Base-by-base conservation (phyloP, 1,140 invertebrate genomes). In the Diuraphis noxia region DNA sequence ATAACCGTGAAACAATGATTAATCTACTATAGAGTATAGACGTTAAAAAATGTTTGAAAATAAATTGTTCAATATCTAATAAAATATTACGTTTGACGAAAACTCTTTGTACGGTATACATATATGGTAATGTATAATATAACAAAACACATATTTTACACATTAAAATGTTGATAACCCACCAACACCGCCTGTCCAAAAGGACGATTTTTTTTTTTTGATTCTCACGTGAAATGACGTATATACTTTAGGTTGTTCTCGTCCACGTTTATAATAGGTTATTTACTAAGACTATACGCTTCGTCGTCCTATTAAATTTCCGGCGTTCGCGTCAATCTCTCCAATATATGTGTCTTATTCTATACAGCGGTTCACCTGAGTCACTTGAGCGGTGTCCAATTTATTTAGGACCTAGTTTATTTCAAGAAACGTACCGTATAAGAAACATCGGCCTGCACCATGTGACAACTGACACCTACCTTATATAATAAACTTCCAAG, bases 381-480 rank as follows among this genome's bases (percentile, higher is more conserved):
- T 13, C 36, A 30, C 36, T 88, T 88, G 86, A 88, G 36, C 52
- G 25, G 52, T 10, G 86, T 88, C 86, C 86, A 88, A 88, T 88
- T 88, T 88, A 88, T 88, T 63, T 63, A 40, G 86, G 86, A 88
- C 86, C 36, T 9, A 40, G 86, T 88, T 88, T 88, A 88, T 88
- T 88, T 88, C 86, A 40, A 88, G 86, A 63, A 88, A 63, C 86
- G 36, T n/a, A 23, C 52, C 52, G 43, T 86, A 86, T 36, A 49
- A 86, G 84, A 86, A 34, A 86, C 43, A 46, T 49, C 9, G 43
- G 84, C 84, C 41, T 85, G 43, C 46, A n/a, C 85, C 85, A 87
- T 56, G 85, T 87, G 86, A 88, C 86, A 63, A 88, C 86, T n/a
- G 86, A 88, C 86, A 88, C 86, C 36, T 88, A 88, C 38, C 52